Conservation (phyloP, 2,797 vertebrate species). For the Micrastur ruficollis region DNA sequence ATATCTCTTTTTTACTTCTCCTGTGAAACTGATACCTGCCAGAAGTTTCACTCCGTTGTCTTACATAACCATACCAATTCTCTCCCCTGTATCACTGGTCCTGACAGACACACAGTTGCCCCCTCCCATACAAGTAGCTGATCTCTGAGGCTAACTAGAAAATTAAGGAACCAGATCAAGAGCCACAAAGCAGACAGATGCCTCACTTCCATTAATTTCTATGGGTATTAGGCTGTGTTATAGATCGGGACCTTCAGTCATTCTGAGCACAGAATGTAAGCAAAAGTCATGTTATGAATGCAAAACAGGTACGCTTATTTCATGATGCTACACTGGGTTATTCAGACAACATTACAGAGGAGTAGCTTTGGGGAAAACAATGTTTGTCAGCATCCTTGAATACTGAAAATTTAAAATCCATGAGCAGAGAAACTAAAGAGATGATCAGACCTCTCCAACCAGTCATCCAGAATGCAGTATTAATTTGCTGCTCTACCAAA, state of each 20-base stretch:
- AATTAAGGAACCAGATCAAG: not conserved
- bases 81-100: not conserved
- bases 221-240: not conserved
- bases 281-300: not conserved
- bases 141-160: not conserved
- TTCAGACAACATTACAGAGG: not conserved
- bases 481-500: constrained; percentile 57
- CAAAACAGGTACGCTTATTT: not conserved
- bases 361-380: not conserved
- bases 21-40: not conserved
- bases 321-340: not conserved
- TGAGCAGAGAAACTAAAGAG: not conserved
- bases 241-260: not conserved
- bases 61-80: not conserved
- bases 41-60: not conserved
- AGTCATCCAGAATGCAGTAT: not conserved
- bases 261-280: not conserved
- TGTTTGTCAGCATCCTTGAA: constrained; percentile 1
- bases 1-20: not conserved
- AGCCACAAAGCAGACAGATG: not conserved
- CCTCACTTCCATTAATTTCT: not conserved
- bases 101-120: not conserved
- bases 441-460: not conserved
- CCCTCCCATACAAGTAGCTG: not conserved
- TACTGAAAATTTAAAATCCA: constrained; percentile 3